Conservation (phyloP, 2,797 vertebrate genomes). For the Chaetophractus vellerosus region DNA sequence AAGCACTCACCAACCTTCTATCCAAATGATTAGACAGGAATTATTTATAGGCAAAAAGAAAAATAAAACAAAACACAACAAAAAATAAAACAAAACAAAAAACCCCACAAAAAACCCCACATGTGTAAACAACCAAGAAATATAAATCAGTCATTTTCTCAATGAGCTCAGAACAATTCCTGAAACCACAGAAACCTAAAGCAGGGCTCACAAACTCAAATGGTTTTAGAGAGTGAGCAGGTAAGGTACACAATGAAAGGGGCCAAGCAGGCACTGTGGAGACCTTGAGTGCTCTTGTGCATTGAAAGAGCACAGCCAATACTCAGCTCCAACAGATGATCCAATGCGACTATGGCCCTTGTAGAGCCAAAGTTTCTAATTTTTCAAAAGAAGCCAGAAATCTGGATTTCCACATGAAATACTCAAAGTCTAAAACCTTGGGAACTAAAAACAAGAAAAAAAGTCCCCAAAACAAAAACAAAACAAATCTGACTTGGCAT, state of each 20-base stretch:
- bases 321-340: background rate
- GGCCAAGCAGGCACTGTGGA: background rate
- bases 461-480: slow-evolving; percentile 11
- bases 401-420: slow-evolving; percentile 5
- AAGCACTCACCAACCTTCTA: background rate
- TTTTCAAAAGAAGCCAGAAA: slow-evolving; percentile 42
- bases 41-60: background rate
- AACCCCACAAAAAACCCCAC: too few species aligned
- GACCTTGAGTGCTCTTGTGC: background rate
- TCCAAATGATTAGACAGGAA: too few species aligned
- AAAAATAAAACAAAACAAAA: too few species aligned
- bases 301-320: background rate
- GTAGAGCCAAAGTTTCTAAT: background rate
- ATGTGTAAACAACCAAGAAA: background rate
- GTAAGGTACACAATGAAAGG: background rate
- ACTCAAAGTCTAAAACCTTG: slow-evolving; percentile 45
- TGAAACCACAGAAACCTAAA: background rate
- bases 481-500: background rate
- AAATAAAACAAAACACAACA: too few species aligned
- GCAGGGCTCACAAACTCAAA: background rate
- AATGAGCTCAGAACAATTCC: background rate
- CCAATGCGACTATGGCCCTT: background rate
- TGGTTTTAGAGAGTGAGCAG: background rate
- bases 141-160: background rate
- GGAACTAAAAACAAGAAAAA: slow-evolving; percentile 21